Evolutionary conservation across 2,888 invertebrate species (phyloP).

Genomic region (Sinelater perroti): DNA sequence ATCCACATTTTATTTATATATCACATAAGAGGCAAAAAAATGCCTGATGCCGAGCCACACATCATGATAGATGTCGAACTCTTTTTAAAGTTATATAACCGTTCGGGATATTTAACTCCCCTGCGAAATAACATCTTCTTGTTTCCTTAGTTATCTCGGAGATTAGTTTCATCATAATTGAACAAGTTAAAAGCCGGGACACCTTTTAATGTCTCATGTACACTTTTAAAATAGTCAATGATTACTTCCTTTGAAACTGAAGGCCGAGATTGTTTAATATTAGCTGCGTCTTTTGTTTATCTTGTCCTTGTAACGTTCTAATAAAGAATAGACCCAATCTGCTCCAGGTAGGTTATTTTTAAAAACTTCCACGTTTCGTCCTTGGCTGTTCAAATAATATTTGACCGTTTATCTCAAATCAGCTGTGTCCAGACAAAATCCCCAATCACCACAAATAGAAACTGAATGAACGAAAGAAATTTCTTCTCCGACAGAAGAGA

Average conservation of each 20-base stretch:
- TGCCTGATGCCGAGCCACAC: conserved; percentile 35
- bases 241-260: conserved; percentile 35
- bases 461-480: conserved; percentile 24
- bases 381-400: conserved; percentile 24
- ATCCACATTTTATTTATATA: conserved; percentile 46
- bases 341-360: conserved; percentile 10
- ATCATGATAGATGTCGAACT: conserved; percentile 13
- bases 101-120: conserved; percentile 18
- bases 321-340: conserved; percentile 24
- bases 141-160: conserved; percentile 5
- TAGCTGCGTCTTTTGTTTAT: conserved; percentile 23
- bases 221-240: conserved; percentile 39
- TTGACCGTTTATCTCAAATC: conserved; percentile 25
- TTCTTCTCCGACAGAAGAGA: conserved; percentile 26
- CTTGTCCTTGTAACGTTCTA: conserved; percentile 21
- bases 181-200: conserved; percentile 27
- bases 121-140: conserved; percentile 9
- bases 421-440: conserved; percentile 20
- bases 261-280: conserved; percentile 33
- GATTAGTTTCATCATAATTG: conserved; percentile 33
- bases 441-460: conserved; percentile 29
- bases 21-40: conserved; percentile 47
- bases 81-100: conserved; percentile 16
- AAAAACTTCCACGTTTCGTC: conserved; percentile 14
- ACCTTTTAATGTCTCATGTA: conserved; percentile 32